A percentile compares a stretch with the other conserved stretches of the same genome.
Evolutionary conservation across 2,113 vertebrate species (phyloP).

Genomic region (Odocoileus virginianus): DNA sequence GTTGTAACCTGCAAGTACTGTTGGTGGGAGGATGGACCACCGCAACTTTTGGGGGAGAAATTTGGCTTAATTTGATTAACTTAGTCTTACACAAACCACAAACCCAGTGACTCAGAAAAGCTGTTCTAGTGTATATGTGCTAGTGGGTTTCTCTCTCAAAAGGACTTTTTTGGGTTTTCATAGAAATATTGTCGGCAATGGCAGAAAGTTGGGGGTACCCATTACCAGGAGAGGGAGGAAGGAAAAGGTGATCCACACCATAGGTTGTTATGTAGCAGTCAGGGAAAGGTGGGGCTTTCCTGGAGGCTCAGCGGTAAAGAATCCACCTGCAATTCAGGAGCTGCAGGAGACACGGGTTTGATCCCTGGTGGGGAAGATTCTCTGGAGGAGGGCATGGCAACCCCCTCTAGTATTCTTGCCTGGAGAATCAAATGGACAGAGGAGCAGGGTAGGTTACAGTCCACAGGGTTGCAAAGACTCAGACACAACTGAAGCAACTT

Average conservation of each 20-base stretch:
- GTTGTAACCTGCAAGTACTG: not conserved
- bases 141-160: not conserved
- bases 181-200: not conserved
- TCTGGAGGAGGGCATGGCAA: not conserved
- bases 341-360: rapidly evolving
- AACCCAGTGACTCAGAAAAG: not conserved
- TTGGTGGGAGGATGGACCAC: not conserved
- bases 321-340: not conserved
- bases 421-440: not conserved
- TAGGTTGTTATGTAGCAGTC: not conserved
- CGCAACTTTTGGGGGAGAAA: not conserved
- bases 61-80: not conserved
- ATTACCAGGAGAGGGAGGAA: not conserved
- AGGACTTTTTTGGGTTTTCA: not conserved
- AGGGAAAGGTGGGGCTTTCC: not conserved
- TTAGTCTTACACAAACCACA: not conserved
- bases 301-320: not conserved
- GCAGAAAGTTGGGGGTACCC: not conserved
- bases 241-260: not conserved
- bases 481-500: not conserved
- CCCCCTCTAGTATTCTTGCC: not conserved
- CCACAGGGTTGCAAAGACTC: not conserved
- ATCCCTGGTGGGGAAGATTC: not conserved
- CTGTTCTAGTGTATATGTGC: not conserved
- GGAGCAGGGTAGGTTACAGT: not conserved